These are phyloP conservation scores for Symphodus melops DNA, from an alignment of 2,113 vertebrate genomes.

Conservation along the genomic window DNA sequence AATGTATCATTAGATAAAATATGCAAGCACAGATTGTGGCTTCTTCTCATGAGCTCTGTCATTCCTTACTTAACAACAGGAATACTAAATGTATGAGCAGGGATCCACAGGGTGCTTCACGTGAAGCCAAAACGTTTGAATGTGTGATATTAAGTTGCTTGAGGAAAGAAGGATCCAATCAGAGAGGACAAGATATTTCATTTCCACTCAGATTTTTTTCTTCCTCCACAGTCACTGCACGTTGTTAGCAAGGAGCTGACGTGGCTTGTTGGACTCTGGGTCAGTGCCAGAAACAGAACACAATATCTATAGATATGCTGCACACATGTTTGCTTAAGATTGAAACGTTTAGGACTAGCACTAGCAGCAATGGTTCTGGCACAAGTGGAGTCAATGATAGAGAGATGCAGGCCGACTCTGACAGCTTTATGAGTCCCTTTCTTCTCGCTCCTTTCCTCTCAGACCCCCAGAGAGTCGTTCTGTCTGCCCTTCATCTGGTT, in stretches of 20 bases:
- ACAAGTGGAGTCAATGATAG: slow-evolving; percentile 63
- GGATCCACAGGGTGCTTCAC: slow-evolving; percentile 16
- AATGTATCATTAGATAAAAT: slow-evolving; percentile 4
- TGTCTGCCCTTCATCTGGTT: slow-evolving; percentile 79
- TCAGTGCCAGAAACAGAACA: slow-evolving; percentile 39
- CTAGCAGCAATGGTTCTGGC: slow-evolving; percentile 57
- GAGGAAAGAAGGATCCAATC: not conserved
- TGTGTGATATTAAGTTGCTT: slow-evolving; percentile 25
- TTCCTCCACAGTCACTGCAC: not conserved
- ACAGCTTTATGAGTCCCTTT: slow-evolving; percentile 79
- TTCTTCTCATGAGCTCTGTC: slow-evolving; percentile 8
- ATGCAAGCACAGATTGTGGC: not conserved
- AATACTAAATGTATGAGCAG: slow-evolving; percentile 2
- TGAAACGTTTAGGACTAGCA: slow-evolving; percentile 58
- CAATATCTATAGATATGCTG: slow-evolving; percentile 43
- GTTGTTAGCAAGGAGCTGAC: slow-evolving; percentile 46
- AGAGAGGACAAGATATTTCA: no score
- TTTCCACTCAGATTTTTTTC: not conserved
- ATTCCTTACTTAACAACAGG: not conserved
- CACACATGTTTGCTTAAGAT: slow-evolving; percentile 61
- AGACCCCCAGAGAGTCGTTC: slow-evolving; percentile 71
- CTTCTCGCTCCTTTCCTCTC: slow-evolving; percentile 66
- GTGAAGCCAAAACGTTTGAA: slow-evolving; percentile 9
- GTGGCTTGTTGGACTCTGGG: slow-evolving; percentile 31
- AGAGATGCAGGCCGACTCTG: slow-evolving; percentile 68